Evolutionary conservation across 2,888 invertebrate genomes (phyloP).

Genomic region (Esperia sulphurella): DNA sequence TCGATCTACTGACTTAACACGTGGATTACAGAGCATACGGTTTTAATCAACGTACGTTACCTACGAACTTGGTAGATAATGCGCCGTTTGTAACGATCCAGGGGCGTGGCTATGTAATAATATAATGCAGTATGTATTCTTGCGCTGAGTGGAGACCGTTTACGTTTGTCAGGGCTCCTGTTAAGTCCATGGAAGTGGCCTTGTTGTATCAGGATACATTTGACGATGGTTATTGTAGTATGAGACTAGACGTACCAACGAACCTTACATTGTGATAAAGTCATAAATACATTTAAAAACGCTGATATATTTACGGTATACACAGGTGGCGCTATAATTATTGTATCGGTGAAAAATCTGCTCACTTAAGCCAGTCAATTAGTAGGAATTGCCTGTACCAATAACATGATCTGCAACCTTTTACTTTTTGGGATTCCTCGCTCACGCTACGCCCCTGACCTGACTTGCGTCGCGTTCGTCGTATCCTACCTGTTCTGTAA

Average conservation of each 20-base stretch:
- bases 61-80: background rate
- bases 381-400: background rate
- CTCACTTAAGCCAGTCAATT: background rate
- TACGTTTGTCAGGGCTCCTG: too few species aligned
- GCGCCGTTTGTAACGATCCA: background rate
- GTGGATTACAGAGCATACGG: constrained; percentile 17
- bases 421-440: background rate
- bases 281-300: too few species aligned
- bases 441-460: constrained; percentile 12
- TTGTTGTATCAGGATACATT: background rate
- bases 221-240: background rate
- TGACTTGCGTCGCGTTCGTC: background rate
- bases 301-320: too few species aligned
- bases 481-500: constrained; percentile 14
- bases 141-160: background rate
- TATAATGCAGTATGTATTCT: background rate
- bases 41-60: background rate
- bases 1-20: constrained; percentile 1
- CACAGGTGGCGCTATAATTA: background rate
- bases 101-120: constrained; percentile 7
- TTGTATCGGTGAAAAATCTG: background rate
- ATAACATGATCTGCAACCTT: background rate
- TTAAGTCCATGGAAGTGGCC: background rate
- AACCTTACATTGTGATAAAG: background rate
- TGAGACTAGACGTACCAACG: background rate